phyloP scores from a whole-genome alignment of 2,888 invertebrate species.

The Alviniconcha strummeri region DNA sequence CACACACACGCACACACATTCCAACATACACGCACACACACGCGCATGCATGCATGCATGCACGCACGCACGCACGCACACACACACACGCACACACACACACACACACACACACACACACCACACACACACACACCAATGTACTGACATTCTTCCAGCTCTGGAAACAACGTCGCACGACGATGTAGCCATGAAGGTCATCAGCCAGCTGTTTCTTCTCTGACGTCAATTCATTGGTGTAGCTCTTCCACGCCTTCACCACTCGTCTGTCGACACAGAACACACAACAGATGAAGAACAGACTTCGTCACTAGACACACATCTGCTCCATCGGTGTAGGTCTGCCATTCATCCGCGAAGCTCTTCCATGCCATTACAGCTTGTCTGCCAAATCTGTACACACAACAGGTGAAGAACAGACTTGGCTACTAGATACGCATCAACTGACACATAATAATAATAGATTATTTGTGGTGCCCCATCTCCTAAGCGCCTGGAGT shows the following conservation, averaged over 20 bases:
- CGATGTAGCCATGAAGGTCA: conserved; percentile 57
- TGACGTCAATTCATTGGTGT: conserved; percentile 50
- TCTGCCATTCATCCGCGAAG: too few relatives aligned
- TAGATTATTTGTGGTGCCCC: too few relatives aligned
- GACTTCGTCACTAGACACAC: too few relatives aligned
- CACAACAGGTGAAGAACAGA: too few relatives aligned
- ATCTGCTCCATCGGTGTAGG: too few relatives aligned
- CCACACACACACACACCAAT: neutral
- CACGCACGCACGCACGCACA: neutral
- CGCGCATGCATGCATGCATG: neutral
- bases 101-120: neutral
- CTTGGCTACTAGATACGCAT: too few relatives aligned
- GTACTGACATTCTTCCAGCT: conserved; percentile 65
- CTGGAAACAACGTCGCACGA: conserved; percentile 61
- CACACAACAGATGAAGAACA: neutral
- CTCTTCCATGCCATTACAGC: too few relatives aligned
- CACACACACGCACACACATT: neutral
- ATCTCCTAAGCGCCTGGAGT: too few relatives aligned
- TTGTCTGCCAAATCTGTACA: too few relatives aligned
- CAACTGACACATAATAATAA: too few relatives aligned
- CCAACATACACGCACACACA: neutral
- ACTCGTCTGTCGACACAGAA: conserved; percentile 28
- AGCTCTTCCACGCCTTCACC: conserved; percentile 54
- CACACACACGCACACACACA: conserved; percentile 1
- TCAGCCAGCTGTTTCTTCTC: conserved; percentile 62